Percentiles rank a stretch among this genome's conserved stretches.
Evolutionary conservation across 37 sponge, comb jelly and placozoan genomes (phyloP).

Genomic region (Axinella damicornis): DNA sequence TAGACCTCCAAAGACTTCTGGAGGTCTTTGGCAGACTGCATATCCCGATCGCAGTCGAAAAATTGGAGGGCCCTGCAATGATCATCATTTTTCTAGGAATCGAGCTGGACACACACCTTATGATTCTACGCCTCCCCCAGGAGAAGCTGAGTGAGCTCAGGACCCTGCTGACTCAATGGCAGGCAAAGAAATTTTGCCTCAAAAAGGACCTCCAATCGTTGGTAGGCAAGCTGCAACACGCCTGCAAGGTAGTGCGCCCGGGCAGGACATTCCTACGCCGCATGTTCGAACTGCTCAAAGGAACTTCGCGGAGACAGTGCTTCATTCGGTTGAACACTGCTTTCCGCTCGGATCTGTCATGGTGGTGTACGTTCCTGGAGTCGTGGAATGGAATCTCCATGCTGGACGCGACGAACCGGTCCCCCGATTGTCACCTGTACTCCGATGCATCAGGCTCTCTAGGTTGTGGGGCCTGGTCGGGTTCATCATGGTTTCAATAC

Average conservation of each 20-base stretch:
- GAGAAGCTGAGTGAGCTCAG: conserved; percentile 18
- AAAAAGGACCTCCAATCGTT: not conserved
- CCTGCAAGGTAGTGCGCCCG: conserved; percentile 25
- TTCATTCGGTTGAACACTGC: conserved; percentile 16
- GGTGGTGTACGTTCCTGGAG: conserved; percentile 19
- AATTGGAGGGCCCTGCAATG: conserved; percentile 37
- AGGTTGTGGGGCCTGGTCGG: conserved; percentile 31
- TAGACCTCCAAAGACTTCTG: too few species aligned
- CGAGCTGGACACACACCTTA: not conserved
- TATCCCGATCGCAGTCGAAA: conserved; percentile 26
- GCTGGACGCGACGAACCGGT: not conserved
- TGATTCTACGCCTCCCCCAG: not conserved
- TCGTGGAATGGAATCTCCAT: conserved; percentile 33
- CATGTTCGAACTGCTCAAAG: not conserved
- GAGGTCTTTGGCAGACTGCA: conserved; percentile 2
- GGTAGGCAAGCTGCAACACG: conserved; percentile 29
- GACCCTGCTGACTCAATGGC: conserved; percentile 11
- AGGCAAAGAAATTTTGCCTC: not conserved
- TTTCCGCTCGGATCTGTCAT: conserved; percentile 20
- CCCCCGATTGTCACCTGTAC: not conserved
- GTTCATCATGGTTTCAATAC: conserved; percentile 19
- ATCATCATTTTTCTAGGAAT: conserved; percentile 19
- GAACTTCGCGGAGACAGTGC: not conserved
- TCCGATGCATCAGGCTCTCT: conserved; percentile 52
- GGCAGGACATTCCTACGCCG: not conserved